Evolutionary conservation across 2,113 vertebrate genomes (phyloP), one percentile per base, ranked within the genome.

Genomic region (Trinectes maculatus): DNA sequence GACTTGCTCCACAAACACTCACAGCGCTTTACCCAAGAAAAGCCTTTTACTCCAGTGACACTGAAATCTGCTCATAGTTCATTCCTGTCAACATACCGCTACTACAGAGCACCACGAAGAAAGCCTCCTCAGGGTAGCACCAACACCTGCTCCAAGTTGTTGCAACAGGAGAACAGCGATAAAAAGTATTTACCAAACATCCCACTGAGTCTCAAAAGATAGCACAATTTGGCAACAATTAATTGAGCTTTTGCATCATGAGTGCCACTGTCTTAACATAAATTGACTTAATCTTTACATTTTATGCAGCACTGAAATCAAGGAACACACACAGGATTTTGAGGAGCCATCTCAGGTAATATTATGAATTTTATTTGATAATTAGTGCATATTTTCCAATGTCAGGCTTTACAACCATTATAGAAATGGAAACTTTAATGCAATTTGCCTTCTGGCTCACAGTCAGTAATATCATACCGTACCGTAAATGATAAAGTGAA

Each of bases 1-100:
- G 97, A 99, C 79, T 84, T 99, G 33, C 89, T 99, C 1, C 91
- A 95, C 11, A 96, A 89, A 84, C 96, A 99, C 73, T 89, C 94
- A 0, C 85, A 93, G 39, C 85, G 53, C 59, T 99, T 99, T 60
- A 97, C 95, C 3, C 70, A 80, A 26, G 84, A 88, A 10, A 90
- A 66, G 64, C 95, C 95, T 16, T 99, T 98, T 59, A 97, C 93
- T 6, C 97, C 96, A 11, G 95, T 95, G 66, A 99, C 93, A 8
- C 89, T 99, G 55, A 94, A 94, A 77, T 94, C 95, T 7, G 92
- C 95, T 52, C 94, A 91, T 46, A 94, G 94, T 73, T 94, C 96
- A 13, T 91, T 89, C 70, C 87, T 99, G 62, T 89, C 92, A 13
- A 90, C 91, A 11, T 98, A 96, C 74, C 94, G 95, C 29, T 98